Percentiles rank a stretch among this genome's conserved stretches.
These are phyloP conservation scores for Heliothis subflexa DNA, from an alignment of 1,140 invertebrate genomes.

Conservation along the genomic window DNA sequence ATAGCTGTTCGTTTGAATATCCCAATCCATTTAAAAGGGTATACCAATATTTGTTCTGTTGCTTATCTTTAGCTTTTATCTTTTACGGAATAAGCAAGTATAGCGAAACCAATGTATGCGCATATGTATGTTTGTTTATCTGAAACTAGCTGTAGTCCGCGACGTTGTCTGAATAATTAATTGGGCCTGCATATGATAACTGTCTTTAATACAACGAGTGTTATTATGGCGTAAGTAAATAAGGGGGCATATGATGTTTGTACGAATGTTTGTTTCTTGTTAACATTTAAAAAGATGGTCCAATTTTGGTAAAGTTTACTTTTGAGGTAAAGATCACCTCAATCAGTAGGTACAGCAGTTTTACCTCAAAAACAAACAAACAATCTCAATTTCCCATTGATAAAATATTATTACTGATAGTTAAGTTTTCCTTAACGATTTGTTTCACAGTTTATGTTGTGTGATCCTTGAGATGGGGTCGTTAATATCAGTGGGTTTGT, in stretches of 20 bases:
- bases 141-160: background rate
- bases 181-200: background rate
- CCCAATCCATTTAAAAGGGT: conserved; percentile 29
- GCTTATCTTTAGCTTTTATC: conserved; percentile 21
- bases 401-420: too few relatives aligned
- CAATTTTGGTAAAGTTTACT: too few relatives aligned
- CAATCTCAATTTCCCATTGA: too few relatives aligned
- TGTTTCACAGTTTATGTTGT: background rate
- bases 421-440: background rate
- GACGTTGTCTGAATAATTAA: background rate
- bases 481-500: too few relatives aligned
- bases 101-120: conserved; percentile 8
- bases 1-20: conserved; percentile 9
- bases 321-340: too few relatives aligned
- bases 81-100: conserved; percentile 25
- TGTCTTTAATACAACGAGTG: background rate
- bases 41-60: background rate
- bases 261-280: too few relatives aligned
- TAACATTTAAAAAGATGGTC: too few relatives aligned
- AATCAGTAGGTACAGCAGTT: too few relatives aligned
- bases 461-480: too few relatives aligned
- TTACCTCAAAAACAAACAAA: too few relatives aligned
- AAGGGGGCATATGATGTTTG: too few relatives aligned
- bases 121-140: conserved; percentile 15
- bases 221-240: too few relatives aligned